Evolutionary conservation across 2,113 vertebrate genomes (phyloP).

Genomic region (Xenus cinereus): DNA sequence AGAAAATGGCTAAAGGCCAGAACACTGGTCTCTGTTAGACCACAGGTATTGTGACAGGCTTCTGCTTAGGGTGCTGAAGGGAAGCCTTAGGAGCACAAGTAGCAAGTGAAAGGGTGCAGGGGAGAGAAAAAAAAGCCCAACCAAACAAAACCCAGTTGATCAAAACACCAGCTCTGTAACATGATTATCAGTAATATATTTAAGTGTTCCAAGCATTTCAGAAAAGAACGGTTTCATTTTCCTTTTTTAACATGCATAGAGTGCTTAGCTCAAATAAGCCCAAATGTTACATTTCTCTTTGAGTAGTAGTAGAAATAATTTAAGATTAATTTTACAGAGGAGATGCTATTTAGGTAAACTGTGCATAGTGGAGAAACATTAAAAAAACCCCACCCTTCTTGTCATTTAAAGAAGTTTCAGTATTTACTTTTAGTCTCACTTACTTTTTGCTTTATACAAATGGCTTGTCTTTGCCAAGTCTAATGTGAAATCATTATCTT

Average conservation of each 20-base stretch:
- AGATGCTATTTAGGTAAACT: neutral
- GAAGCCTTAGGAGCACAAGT: neutral
- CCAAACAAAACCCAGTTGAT: neutral
- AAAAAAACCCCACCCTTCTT: neutral
- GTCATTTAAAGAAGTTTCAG: neutral
- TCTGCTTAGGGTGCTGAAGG: neutral
- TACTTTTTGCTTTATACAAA: neutral
- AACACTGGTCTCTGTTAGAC: neutral
- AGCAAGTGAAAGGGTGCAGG: neutral
- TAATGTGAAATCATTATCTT: neutral
- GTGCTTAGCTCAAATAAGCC: neutral
- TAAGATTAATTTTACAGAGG: neutral
- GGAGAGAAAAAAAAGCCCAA: neutral
- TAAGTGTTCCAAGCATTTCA: neutral
- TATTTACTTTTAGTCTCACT: neutral
- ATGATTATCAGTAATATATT: neutral
- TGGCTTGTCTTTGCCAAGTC: neutral
- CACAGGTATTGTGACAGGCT: neutral
- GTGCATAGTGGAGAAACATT: neutral
- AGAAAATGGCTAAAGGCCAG: neutral
- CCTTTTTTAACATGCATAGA: neutral
- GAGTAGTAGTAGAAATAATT: neutral
- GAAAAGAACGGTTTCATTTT: neutral
- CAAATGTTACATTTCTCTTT: neutral
- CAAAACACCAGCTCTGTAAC: neutral